A percentile compares a stretch with the other conserved stretches of the same genome.
Conservation (phyloP, 2,113 vertebrate genomes). For the Girardinichthys multiradiatus region DNA sequence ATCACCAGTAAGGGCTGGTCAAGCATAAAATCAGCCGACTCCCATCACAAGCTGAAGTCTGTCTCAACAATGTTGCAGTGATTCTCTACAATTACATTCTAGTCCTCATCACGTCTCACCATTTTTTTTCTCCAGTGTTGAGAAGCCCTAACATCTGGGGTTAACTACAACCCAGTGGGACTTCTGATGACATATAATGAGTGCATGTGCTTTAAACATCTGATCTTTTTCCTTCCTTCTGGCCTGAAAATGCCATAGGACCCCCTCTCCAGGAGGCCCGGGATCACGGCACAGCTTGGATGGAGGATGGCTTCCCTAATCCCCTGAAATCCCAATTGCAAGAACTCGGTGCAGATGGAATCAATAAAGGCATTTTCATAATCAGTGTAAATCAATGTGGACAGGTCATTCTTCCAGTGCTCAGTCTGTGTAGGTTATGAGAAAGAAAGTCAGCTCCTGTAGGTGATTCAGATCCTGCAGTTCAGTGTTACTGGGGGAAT, state of each 20-base stretch:
- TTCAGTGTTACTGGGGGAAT: conserved; percentile 13
- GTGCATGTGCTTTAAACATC: background rate
- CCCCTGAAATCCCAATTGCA: background rate
- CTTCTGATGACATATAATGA: background rate
- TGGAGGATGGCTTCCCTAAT: background rate
- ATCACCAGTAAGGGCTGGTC: too few species aligned
- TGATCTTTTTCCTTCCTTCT: background rate
- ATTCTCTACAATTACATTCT: too few species aligned
- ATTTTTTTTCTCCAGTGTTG: too few species aligned
- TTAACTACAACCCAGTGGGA: background rate
- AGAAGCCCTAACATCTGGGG: conserved; percentile 2
- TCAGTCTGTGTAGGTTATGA: background rate
- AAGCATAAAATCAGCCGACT: background rate
- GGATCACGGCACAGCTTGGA: background rate
- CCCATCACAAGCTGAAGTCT: background rate
- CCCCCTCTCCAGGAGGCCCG: background rate
- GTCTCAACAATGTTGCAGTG: too few species aligned
- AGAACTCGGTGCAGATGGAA: background rate
- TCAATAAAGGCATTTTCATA: background rate
- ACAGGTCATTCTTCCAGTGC: background rate
- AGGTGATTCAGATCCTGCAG: conserved; percentile 3
- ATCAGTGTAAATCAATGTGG: background rate
- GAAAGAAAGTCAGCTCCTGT: background rate
- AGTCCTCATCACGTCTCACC: too few species aligned
- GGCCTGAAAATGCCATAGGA: background rate